Conservation (phyloP, 2,888 invertebrate genomes). For the Chesias legatella region DNA sequence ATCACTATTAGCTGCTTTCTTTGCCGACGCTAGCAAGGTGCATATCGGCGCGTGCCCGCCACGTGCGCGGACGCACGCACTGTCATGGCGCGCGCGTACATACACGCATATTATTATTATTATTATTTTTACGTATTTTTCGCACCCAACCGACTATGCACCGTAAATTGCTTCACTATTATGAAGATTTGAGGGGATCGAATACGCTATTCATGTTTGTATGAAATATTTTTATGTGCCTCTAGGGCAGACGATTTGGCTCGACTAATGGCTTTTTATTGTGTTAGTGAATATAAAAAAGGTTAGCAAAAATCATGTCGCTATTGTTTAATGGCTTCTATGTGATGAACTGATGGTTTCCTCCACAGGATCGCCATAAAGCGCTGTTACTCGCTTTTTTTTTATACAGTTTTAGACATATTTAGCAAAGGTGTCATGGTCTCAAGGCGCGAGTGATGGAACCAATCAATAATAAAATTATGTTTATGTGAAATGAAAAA, state of each 20-base stretch:
- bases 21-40: constrained; percentile 66
- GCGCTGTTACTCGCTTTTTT: no score
- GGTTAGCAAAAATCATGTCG: not conserved
- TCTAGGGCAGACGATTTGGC: constrained; percentile 32
- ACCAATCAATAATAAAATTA: no score
- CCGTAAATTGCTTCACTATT: constrained; percentile 69
- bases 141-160: constrained; percentile 55
- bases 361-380: no score
- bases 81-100: constrained; percentile 63
- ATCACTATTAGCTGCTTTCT: constrained; percentile 20
- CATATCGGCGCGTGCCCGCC: constrained; percentile 53
- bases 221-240: constrained; percentile 56
- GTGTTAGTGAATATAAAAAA: not conserved
- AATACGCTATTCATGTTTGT: constrained; percentile 57
- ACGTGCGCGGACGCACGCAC: constrained; percentile 61
- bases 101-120: constrained; percentile 45
- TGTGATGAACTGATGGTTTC: no score
- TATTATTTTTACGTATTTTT: constrained; percentile 21
- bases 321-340: no score
- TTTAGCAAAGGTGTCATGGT: no score
- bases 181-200: constrained; percentile 46
- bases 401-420: no score
- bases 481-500: no score
- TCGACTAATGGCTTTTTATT: constrained; percentile 33
- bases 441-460: no score